phyloP scores from a whole-genome alignment of 2,888 invertebrate genomes.

The Lepas anatifera region DNA sequence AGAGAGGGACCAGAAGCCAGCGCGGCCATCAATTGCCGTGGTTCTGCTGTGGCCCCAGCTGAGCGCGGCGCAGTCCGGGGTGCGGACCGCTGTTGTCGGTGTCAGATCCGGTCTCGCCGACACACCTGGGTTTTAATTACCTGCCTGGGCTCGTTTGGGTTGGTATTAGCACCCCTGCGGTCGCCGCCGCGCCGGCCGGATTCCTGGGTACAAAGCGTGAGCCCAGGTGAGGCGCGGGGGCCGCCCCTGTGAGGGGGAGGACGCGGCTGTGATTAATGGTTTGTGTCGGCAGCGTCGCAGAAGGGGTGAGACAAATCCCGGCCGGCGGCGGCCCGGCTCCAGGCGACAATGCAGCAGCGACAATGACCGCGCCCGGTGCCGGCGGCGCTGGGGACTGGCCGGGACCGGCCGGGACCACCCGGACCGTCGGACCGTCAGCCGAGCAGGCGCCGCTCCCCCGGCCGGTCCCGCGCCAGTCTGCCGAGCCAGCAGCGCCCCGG shows the following conservation, averaged over 20 bases:
- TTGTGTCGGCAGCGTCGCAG: not conserved
- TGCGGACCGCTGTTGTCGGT: too few species aligned
- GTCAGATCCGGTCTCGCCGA: not conserved
- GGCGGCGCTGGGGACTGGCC: not conserved
- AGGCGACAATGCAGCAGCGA: not conserved
- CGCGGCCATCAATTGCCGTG: too few species aligned
- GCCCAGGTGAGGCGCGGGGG: not conserved
- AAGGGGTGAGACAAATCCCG: slow-evolving; percentile 6
- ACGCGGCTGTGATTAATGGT: not conserved
- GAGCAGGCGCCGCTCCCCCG: too few species aligned
- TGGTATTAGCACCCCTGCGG: slow-evolving; percentile 6
- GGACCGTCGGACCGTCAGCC: not conserved
- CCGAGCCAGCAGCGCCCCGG: too few species aligned
- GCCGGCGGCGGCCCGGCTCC: not conserved
- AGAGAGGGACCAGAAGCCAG: too few species aligned
- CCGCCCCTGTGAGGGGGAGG: not conserved
- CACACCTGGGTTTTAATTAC: slow-evolving; percentile 6
- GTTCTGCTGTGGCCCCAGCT: too few species aligned
- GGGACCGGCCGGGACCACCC: not conserved
- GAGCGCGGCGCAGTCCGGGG: too few species aligned
- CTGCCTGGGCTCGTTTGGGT: not conserved
- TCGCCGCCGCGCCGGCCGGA: not conserved
- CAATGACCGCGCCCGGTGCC: not conserved
- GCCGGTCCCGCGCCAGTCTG: too few species aligned
- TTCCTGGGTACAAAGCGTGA: slow-evolving; percentile 3